Evolutionary conservation across 2,113 vertebrate species (phyloP).

Genomic region (Sylvilagus bachmani): DNA sequence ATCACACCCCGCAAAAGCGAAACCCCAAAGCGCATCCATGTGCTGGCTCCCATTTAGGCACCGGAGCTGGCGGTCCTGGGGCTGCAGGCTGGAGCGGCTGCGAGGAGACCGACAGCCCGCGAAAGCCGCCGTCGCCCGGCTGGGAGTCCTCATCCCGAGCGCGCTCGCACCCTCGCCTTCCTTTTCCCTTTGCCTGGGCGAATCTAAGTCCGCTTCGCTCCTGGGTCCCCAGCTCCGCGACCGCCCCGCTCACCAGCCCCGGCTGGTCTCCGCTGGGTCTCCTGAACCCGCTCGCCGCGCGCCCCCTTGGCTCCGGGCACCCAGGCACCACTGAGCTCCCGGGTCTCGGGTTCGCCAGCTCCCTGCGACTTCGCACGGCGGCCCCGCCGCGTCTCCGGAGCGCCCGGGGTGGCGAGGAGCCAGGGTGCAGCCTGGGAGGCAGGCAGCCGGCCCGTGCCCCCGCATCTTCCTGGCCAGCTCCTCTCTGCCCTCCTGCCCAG

Average conservation of each 20-base stretch:
- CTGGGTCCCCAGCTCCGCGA: neutral
- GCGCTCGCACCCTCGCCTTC: neutral
- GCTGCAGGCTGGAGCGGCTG: neutral
- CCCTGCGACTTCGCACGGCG: slow-evolving; percentile 33
- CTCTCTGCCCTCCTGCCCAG: neutral
- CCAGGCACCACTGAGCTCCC: neutral
- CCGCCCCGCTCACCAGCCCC: neutral
- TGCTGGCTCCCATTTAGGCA: neutral
- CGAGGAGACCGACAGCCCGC: neutral
- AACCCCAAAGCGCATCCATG: neutral
- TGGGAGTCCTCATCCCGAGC: neutral
- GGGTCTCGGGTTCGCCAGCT: neutral
- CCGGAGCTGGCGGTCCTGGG: neutral
- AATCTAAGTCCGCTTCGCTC: neutral
- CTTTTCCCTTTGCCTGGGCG: neutral
- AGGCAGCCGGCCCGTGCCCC: neutral
- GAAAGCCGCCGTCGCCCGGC: neutral
- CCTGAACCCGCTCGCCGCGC: neutral
- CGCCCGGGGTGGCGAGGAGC: slow-evolving; percentile 33
- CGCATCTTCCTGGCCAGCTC: neutral
- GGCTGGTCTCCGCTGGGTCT: neutral
- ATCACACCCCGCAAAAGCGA: neutral
- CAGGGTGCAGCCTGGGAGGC: slow-evolving; percentile 16
- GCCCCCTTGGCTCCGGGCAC: neutral
- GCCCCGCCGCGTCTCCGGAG: neutral